Percentiles rank a stretch among this genome's conserved stretches.
Evolutionary conservation across 2,888 invertebrate genomes (phyloP).

Genomic region (Agrotis ipsilon): DNA sequence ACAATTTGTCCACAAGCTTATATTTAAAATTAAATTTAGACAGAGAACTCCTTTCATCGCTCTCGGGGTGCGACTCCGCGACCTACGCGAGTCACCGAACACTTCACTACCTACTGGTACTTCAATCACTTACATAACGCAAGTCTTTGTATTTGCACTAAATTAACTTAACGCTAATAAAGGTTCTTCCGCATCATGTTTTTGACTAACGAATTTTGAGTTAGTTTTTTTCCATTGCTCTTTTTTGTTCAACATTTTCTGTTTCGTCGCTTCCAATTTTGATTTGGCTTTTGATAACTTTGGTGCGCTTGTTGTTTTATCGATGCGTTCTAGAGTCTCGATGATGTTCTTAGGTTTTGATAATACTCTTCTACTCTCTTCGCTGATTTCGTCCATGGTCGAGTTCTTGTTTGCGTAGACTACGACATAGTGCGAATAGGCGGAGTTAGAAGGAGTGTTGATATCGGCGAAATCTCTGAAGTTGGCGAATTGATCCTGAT

Average conservation of each 20-base stretch:
- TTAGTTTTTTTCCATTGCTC: constrained; percentile 87
- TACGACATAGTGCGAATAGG: constrained; percentile 96
- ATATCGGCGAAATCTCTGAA: constrained; percentile 98
- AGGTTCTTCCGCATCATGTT: constrained; percentile 92
- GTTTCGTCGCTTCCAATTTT: constrained; percentile 91
- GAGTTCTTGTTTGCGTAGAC: constrained; percentile 96
- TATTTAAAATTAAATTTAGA: constrained; percentile 79
- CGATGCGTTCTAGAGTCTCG: constrained; percentile 94
- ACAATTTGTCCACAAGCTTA: constrained; percentile 73
- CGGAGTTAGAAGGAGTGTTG: constrained; percentile 94
- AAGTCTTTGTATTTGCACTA: constrained; percentile 86
- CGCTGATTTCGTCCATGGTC: constrained; percentile 90
- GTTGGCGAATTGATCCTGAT: constrained; percentile 96
- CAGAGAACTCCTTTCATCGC: constrained; percentile 79
- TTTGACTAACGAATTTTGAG: constrained; percentile 81
- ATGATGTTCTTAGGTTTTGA: constrained; percentile 95
- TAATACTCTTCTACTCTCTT: constrained; percentile 83
- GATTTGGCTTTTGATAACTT: constrained; percentile 92
- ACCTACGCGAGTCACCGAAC: constrained; percentile 69
- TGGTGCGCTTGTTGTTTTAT: constrained; percentile 87
- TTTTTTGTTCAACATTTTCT: constrained; percentile 83
- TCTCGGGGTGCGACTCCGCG: constrained; percentile 65
- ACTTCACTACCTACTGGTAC: constrained; percentile 77
- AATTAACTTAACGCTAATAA: constrained; percentile 93
- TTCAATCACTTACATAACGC: constrained; percentile 83